Conservation (phyloP, 2,113 vertebrate genomes). For the Phainopepla nitens region DNA sequence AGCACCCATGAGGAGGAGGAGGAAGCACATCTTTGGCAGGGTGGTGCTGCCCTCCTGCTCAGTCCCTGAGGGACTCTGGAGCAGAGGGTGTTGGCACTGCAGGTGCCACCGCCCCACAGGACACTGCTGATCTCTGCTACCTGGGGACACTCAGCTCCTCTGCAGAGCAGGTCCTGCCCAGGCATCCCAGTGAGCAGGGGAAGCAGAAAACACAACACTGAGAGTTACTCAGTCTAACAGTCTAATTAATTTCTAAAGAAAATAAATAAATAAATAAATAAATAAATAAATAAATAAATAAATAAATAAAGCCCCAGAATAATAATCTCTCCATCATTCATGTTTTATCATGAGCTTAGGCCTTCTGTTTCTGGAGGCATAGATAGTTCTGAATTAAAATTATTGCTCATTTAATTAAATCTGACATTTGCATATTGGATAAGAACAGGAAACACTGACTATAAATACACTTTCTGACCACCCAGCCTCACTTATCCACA, state of each 20-base stretch:
- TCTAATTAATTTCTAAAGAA: not conserved
- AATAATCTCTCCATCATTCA: not conserved
- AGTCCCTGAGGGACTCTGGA: not conserved
- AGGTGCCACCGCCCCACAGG: fast-evolving
- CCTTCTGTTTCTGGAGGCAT: not conserved
- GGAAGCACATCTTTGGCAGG: not conserved
- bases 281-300: not conserved
- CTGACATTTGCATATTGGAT: not conserved
- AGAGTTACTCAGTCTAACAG: not conserved
- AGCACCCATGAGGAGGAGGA: not conserved
- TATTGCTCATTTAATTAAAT: not conserved
- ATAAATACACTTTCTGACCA: not conserved
- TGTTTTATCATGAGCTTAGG: not conserved
- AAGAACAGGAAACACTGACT: not conserved
- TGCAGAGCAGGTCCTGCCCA: not conserved
- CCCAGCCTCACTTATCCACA: not conserved
- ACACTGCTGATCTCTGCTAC: not conserved
- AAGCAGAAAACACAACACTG: not conserved
- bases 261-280: not conserved
- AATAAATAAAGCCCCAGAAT: not conserved
- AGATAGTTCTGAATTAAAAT: not conserved
- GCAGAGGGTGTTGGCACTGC: not conserved
- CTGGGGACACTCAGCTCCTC: not conserved
- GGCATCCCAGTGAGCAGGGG: not conserved
- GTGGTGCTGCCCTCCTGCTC: not conserved